Base-by-base conservation (phyloP, 1,140 invertebrate species). In the Pseudomyrmex dendroicus region DNA sequence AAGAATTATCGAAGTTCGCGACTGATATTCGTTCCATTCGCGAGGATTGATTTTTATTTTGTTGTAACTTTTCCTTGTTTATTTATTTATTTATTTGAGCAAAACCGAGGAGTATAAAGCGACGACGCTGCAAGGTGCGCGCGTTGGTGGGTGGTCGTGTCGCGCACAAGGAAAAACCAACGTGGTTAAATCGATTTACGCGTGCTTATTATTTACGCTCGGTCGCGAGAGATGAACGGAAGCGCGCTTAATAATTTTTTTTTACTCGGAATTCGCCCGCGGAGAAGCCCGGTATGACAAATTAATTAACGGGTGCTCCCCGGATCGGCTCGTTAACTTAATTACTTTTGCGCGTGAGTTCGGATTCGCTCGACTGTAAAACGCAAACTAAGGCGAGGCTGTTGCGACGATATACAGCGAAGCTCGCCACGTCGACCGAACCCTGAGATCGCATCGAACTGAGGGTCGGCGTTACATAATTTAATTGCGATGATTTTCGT, bases 231-330 rank as follows among this genome's bases (percentile, higher is more conserved):
- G 57, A 66, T 68, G 54, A 56, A 77, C 22, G 50, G 54, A 46
- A 67, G n/a, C 52, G 46, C 44, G 66, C 48, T 70, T 70, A 72
- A 59, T 63, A 50, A 64, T 25, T 9, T 35, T 35, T 35, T 20
- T 35, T 70, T 72, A 56, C 83, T 78, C 50, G 52, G 64, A 84
- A 86, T 67, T 77, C 46, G n/a, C 62, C 62, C 35, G 73, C 35
- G 35, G 0, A 66, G 25, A 59, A 76, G 63, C 25, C 25, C 20
- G 52, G 54, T 62, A 67, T 84, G 73, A 84, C 22, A 72, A 63
- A 86, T 84, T 78, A 84, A 86, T 84, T 84, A 84, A 84, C 84
- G 73, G 73, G 72, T 70, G 82, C 72, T 63, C 82, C 76, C 15
- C 20, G 35, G 67, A 35, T 56, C 68, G 63, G 22, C 64, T 84